phyloP scores from a whole-genome alignment of 2,113 vertebrate species.

The Symphodus melops region DNA sequence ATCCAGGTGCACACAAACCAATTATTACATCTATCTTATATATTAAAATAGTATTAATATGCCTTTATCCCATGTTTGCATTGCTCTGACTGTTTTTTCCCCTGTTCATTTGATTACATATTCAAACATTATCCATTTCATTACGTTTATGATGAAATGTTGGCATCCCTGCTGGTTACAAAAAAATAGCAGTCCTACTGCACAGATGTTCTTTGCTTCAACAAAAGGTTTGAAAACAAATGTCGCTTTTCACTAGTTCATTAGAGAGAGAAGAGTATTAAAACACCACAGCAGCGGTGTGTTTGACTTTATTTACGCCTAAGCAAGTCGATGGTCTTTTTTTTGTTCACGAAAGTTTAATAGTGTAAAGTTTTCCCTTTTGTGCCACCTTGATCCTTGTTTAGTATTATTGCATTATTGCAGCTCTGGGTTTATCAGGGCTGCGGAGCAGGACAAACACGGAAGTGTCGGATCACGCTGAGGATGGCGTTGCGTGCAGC shows the following conservation, averaged over 20 bases:
- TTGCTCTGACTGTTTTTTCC: neutral
- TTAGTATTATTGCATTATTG: no score
- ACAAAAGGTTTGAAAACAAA: no score
- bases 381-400: no score
- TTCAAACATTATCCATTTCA: neutral
- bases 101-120: neutral
- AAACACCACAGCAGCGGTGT: no score
- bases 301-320: no score
- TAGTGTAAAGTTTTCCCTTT: no score
- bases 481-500: conserved; percentile 49
- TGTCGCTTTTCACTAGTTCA: no score
- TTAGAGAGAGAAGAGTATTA: no score
- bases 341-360: no score
- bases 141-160: neutral
- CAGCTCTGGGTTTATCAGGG: neutral
- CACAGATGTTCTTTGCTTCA: no score
- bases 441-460: conserved; percentile 5
- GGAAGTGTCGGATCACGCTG: conserved; percentile 30
- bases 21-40: neutral
- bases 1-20: neutral
- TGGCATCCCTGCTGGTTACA: neutral
- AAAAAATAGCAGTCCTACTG: neutral
- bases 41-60: neutral
- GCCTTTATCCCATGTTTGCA: neutral
- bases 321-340: no score